phyloP scores from a whole-genome alignment of 1,140 invertebrate genomes.

The Archivesica marissinica region DNA sequence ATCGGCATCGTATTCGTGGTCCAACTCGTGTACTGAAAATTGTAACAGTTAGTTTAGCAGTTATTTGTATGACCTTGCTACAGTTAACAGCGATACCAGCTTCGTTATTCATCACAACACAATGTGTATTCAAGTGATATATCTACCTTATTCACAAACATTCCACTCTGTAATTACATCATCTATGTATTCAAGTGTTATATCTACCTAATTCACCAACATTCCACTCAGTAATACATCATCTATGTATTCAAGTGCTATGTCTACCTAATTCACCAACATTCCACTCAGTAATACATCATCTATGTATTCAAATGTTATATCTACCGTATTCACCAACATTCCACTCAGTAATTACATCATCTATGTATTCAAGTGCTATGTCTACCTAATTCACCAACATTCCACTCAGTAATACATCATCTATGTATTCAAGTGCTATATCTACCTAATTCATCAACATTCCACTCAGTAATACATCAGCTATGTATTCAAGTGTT shows the following conservation, averaged over 20 bases:
- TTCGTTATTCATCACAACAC: neutral
- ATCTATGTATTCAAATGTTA: no score
- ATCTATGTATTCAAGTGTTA: no score
- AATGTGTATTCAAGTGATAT: neutral
- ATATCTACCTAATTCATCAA: no score
- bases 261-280: no score
- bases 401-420: neutral
- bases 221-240: neutral
- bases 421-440: no score
- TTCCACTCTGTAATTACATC: neutral
- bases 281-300: no score
- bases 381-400: no score
- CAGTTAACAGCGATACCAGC: neutral
- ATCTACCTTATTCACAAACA: no score
- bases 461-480: neutral
- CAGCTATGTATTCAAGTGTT: neutral
- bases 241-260: neutral
- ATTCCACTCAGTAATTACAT: no score
- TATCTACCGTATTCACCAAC: no score
- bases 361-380: no score
- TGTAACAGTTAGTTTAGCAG: neutral
- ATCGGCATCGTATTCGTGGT: neutral
- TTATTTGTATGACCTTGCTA: neutral
- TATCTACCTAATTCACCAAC: no score
- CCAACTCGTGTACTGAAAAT: constrained; percentile 28